Evolutionary conservation across 2,113 vertebrate genomes (phyloP).

Genomic region (Xenus cinereus): DNA sequence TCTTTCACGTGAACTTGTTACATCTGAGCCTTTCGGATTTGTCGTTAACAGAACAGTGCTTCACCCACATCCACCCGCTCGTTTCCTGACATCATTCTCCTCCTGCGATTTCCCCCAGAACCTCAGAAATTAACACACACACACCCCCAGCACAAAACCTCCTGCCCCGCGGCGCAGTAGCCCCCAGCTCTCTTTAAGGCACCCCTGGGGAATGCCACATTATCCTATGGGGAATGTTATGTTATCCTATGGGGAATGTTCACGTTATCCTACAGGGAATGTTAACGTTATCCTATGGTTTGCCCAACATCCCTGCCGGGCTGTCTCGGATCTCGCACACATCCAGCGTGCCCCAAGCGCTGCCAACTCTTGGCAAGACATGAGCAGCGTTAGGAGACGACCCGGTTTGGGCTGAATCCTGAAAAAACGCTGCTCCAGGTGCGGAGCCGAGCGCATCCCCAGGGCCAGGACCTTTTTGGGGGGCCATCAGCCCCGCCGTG

Average conservation of each 20-base stretch:
- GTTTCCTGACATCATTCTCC: rapidly evolving
- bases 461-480: rapidly evolving
- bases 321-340: rapidly evolving
- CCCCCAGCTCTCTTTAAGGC: too few species aligned
- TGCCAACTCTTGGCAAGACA: background rate
- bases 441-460: background rate
- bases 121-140: background rate
- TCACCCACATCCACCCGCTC: background rate
- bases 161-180: rapidly evolving
- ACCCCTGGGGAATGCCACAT: rapidly evolving
- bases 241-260: too few species aligned
- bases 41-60: rapidly evolving
- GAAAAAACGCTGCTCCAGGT: background rate
- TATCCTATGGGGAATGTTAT: too few species aligned
- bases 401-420: rapidly evolving
- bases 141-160: background rate
- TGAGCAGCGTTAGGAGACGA: rapidly evolving
- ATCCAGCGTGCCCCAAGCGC: rapidly evolving
- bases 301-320: background rate
- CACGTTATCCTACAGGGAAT: too few species aligned
- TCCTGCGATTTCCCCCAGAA: background rate
- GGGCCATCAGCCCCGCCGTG: rapidly evolving
- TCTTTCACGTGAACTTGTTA: rapidly evolving
- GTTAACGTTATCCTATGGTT: too few species aligned
- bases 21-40: rapidly evolving